These are phyloP conservation scores for Orchestes rusci DNA, from an alignment of 2,888 invertebrate species.

Conservation along the genomic window DNA sequence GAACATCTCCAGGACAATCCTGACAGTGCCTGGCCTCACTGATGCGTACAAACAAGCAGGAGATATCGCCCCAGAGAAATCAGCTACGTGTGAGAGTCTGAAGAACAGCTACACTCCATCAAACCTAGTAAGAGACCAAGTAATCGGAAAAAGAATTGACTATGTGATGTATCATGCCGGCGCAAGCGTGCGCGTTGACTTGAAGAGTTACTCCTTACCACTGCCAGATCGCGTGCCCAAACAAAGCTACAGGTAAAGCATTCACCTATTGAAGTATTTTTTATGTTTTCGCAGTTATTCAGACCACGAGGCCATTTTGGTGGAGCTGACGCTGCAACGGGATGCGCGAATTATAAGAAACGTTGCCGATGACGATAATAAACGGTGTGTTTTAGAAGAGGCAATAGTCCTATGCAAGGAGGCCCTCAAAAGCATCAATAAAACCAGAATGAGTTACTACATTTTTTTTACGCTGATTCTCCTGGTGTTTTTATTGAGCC, in stretches of 20 bases:
- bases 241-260: slow-evolving; percentile 47
- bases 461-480: slow-evolving; percentile 45
- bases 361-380: slow-evolving; percentile 24
- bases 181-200: slow-evolving; percentile 38
- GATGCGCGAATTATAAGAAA: slow-evolving; percentile 25
- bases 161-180: slow-evolving; percentile 68
- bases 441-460: slow-evolving; percentile 50
- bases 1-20: slow-evolving; percentile 45
- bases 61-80: slow-evolving; percentile 34
- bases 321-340: slow-evolving; percentile 44
- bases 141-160: slow-evolving; percentile 85
- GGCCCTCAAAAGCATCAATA: slow-evolving; percentile 48
- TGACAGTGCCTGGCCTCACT: slow-evolving; percentile 50
- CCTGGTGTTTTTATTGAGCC: slow-evolving; percentile 31
- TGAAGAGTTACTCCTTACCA: slow-evolving; percentile 59
- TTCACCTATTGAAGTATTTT: neutral
- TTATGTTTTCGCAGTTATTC: slow-evolving; percentile 65
- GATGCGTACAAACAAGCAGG: slow-evolving; percentile 45
- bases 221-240: slow-evolving; percentile 67
- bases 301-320: slow-evolving; percentile 81
- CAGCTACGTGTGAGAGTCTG: slow-evolving; percentile 71
- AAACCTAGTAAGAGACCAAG: slow-evolving; percentile 47
- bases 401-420: slow-evolving; percentile 54
- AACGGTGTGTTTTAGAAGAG: slow-evolving; percentile 46
- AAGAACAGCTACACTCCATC: slow-evolving; percentile 75